Evolutionary conservation across 2,113 vertebrate genomes (phyloP), one percentile per base, ranked within the genome.

Genomic region (Scophthalmus maximus): DNA sequence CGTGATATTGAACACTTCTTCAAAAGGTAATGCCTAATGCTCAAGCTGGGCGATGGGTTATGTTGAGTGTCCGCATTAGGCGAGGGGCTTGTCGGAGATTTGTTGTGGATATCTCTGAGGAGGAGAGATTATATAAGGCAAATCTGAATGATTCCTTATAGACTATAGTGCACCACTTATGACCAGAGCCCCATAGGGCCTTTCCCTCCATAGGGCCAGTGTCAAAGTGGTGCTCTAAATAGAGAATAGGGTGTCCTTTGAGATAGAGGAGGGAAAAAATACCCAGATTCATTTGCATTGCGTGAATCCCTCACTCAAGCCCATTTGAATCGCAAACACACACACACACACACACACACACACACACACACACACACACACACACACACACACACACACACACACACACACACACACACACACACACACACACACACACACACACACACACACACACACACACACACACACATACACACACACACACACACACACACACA

Each of bases 201-300:
- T 58, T 6, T 23, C 68, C 58, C 62, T 89, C 79, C 42, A 63
- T 75, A 65, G 84, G 87, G 58, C 62, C 52, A 62, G 79, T 83
- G 89, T 86, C 88, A 92, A 78, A 88, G 81, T 79, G 73, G 72
- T 75, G 82, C 83, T 88, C 90, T 76, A 90, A 88, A 91, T 89
- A 87, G 82, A 89, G 89, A 89, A 89, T 64, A 87, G 79, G 77
- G 68, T 72, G 77, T 88, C 88, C 86, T 87, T 84, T 69, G 85
- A 88, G 86, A 89, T 66, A 38, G 73, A 66, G 69, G 75, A 57
- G 2, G n/a, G 8, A 55, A 73, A 65, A 80, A 81, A 73, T 74
- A 79, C 73, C 69, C 76, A 81, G 74, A 87, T 89, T 88, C 82
- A 90, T 92, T 90, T 91, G 90, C 90, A 91, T n/a, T 90, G 83